phyloP scores from a whole-genome alignment of 2,888 invertebrate genomes.

The Phaedon cochleariae region DNA sequence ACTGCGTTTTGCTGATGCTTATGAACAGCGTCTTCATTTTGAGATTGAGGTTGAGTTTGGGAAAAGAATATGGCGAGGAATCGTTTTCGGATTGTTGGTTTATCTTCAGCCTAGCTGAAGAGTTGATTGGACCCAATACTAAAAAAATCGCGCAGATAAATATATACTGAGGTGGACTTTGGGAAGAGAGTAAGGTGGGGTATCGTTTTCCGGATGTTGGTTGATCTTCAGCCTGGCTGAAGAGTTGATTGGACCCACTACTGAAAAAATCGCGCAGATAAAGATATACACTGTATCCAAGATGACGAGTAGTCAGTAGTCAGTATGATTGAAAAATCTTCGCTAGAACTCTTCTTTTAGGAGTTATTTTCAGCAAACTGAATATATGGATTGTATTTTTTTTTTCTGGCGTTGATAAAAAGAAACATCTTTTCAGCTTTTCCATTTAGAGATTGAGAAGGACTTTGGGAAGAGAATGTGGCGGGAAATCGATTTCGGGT shows the following conservation, averaged over 20 bases:
- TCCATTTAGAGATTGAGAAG: slow-evolving; percentile 84
- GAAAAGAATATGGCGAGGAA: slow-evolving; percentile 80
- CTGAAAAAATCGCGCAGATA: too few relatives aligned
- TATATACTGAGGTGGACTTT: slow-evolving; percentile 87
- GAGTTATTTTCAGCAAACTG: too few relatives aligned
- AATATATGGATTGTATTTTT: too few relatives aligned
- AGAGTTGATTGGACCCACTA: slow-evolving; percentile 94
- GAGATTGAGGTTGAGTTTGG: slow-evolving; percentile 84
- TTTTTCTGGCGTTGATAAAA: too few relatives aligned
- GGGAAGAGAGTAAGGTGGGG: slow-evolving; percentile 82
- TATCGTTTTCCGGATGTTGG: slow-evolving; percentile 90
- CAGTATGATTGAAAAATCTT: too few relatives aligned
- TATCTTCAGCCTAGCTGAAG: slow-evolving; percentile 85
- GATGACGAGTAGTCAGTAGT: too few relatives aligned
- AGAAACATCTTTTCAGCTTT: too few relatives aligned
- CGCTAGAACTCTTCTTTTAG: too few relatives aligned
- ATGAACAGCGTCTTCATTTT: slow-evolving; percentile 82
- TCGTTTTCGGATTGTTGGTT: slow-evolving; percentile 94
- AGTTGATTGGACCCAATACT: slow-evolving; percentile 93
- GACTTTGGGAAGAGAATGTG: slow-evolving; percentile 88
- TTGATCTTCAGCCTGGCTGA: too few relatives aligned
- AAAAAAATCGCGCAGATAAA: too few relatives aligned
- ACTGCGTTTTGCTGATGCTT: slow-evolving; percentile 75
- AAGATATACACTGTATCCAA: too few relatives aligned
- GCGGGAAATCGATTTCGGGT: slow-evolving; percentile 84